Evolutionary conservation across 2,113 vertebrate genomes (phyloP).

Genomic region (Orcinus orca): DNA sequence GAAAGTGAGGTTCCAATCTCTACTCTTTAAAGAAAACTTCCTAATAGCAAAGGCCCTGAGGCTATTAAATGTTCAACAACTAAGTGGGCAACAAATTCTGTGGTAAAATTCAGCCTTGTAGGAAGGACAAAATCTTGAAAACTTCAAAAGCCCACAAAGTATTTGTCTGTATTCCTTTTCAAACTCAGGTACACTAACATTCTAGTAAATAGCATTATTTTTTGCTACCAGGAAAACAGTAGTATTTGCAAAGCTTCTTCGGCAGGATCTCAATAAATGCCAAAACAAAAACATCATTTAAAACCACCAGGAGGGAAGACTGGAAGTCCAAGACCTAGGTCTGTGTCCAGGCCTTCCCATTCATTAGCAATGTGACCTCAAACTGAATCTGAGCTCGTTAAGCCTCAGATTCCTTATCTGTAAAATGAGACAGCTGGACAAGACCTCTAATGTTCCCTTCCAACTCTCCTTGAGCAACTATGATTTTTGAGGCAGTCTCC

Average conservation of each 20-base stretch:
- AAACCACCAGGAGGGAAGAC: not conserved
- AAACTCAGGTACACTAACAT: not conserved
- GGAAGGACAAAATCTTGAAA: not conserved
- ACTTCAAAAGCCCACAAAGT: not conserved
- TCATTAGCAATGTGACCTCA: not conserved
- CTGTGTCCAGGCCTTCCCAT: not conserved
- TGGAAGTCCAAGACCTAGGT: not conserved
- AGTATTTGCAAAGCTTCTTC: slow-evolving; percentile 18
- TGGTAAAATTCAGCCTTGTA: not conserved
- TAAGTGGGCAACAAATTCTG: not conserved
- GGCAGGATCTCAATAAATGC: not conserved
- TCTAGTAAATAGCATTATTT: not conserved
- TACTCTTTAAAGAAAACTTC: not conserved
- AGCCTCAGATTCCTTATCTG: not conserved
- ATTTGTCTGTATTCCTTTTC: not conserved
- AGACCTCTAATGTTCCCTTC: not conserved
- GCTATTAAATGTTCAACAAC: slow-evolving; percentile 1
- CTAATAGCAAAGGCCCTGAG: not conserved
- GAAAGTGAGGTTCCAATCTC: slow-evolving; percentile 18
- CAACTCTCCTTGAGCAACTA: not conserved
- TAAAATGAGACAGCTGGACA: not conserved
- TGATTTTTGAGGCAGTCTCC: slow-evolving; percentile 23
- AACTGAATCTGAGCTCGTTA: not conserved
- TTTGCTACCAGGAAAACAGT: not conserved
- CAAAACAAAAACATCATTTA: not conserved